These are phyloP conservation scores for Aythya baeri DNA, from an alignment of 2,113 vertebrate species.

Conservation along the genomic window DNA sequence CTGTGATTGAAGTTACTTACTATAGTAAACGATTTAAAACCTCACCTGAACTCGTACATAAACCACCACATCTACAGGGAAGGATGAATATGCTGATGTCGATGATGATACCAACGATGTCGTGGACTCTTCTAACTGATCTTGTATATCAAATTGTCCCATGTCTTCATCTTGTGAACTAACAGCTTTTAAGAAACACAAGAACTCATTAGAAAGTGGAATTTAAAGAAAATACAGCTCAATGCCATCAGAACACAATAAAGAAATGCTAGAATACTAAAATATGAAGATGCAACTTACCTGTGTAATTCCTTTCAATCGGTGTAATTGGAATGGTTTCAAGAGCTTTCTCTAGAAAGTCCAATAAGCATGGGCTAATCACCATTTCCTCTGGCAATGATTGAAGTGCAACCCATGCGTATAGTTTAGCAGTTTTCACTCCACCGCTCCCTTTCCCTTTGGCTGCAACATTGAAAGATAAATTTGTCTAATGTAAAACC, in stretches of 20 bases:
- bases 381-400: slow-evolving; percentile 99
- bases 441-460: slow-evolving; percentile 93
- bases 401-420: slow-evolving; percentile 97
- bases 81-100: slow-evolving; percentile 93
- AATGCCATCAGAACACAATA: not conserved
- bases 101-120: slow-evolving; percentile 95
- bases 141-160: slow-evolving; percentile 93
- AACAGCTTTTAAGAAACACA: slow-evolving; percentile 77
- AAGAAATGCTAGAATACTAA: not conserved
- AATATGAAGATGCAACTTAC: slow-evolving; percentile 41
- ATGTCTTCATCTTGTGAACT: slow-evolving; percentile 95
- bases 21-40: not conserved
- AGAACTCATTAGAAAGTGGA: slow-evolving; percentile 13
- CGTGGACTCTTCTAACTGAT: slow-evolving; percentile 93
- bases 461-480: slow-evolving; percentile 77
- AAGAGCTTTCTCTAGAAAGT: slow-evolving; percentile 97
- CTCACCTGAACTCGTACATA: slow-evolving; percentile 97
- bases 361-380: slow-evolving; percentile 95
- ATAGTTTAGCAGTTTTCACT: slow-evolving; percentile 95
- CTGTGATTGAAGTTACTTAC: not conserved
- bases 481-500: not conserved
- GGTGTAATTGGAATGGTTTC: slow-evolving; percentile 99
- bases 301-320: slow-evolving; percentile 90
- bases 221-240: not conserved
- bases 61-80: slow-evolving; percentile 97